These are phyloP conservation scores for Eurytoma californica DNA, from an alignment of 2,888 invertebrate species.

Conservation along the genomic window DNA sequence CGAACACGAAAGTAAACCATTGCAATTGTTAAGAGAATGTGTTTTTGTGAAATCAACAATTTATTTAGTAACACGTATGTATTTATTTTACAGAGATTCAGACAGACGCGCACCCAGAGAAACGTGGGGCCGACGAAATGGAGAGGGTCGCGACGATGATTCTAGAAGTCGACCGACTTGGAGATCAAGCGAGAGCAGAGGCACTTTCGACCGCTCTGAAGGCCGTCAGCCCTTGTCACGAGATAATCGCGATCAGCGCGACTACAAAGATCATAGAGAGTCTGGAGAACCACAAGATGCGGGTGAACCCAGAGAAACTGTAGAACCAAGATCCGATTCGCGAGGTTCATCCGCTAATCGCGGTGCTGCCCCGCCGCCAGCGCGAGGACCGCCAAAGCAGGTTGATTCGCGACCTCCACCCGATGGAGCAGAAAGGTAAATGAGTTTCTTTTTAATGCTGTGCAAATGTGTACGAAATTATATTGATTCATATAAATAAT, in stretches of 20 bases:
- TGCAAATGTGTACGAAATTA: background rate
- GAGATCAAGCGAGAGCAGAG: conserved; percentile 45
- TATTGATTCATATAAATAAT: background rate
- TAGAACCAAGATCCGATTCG: conserved; percentile 35
- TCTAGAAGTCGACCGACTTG: conserved; percentile 55
- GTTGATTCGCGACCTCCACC: conserved; percentile 45
- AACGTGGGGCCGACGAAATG: conserved; percentile 70
- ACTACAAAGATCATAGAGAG: background rate
- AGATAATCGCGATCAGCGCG: conserved; percentile 15
- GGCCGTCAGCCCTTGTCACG: conserved; percentile 60
- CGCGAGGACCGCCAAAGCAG: conserved; percentile 45
- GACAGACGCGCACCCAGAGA: conserved; percentile 60
- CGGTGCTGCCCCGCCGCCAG: conserved; percentile 35
- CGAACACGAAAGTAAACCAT: too few relatives aligned
- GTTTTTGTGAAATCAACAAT: too few relatives aligned
- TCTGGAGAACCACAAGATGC: background rate
- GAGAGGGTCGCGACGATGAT: conserved; percentile 69
- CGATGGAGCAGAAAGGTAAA: conserved; percentile 53
- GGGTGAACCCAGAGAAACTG: background rate
- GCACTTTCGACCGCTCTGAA: background rate
- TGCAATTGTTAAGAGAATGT: too few relatives aligned
- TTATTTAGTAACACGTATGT: too few relatives aligned
- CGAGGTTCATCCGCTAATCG: conserved; percentile 36
- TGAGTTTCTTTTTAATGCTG: background rate
- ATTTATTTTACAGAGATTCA: conserved; percentile 57